Conservation (phyloP, 1,140 invertebrate species). For the Drosophila hydei region DNA sequence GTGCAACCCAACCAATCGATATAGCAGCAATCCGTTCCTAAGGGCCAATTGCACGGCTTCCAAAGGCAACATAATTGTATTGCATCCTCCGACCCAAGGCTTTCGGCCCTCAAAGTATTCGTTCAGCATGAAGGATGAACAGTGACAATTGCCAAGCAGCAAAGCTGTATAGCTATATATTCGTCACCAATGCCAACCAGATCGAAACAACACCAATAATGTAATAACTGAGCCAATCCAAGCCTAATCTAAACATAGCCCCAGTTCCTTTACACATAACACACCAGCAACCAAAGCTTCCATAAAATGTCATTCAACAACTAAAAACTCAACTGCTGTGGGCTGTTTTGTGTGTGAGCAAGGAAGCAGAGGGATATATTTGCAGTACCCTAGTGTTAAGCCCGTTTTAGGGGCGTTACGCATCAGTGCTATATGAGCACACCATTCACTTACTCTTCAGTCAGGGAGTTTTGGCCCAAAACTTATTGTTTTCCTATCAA, state of each 20-base stretch:
- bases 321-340: constrained; percentile 46
- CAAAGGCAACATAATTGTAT: constrained; percentile 42
- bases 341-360: background rate
- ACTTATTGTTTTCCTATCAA: constrained; percentile 54
- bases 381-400: background rate
- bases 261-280: constrained; percentile 37
- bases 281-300: constrained; percentile 1
- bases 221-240: constrained; percentile 12
- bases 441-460: background rate
- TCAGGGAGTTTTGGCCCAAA: constrained; percentile 38
- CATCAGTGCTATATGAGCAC: constrained; percentile 25
- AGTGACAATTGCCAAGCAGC: background rate
- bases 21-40: constrained; percentile 19
- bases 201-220: background rate
- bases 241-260: constrained; percentile 28
- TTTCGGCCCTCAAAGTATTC: constrained; percentile 61
- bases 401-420: constrained; percentile 43
- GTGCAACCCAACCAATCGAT: background rate
- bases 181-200: background rate
- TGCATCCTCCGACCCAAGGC: constrained; percentile 43
- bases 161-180: background rate
- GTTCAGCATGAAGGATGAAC: constrained; percentile 16
- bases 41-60: constrained; percentile 7
- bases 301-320: constrained; percentile 36
- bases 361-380: background rate